Evolutionary conservation across 2,888 invertebrate genomes (phyloP), one percentile per base, ranked within the genome.

Genomic region (Toxonevra muliebris): DNA sequence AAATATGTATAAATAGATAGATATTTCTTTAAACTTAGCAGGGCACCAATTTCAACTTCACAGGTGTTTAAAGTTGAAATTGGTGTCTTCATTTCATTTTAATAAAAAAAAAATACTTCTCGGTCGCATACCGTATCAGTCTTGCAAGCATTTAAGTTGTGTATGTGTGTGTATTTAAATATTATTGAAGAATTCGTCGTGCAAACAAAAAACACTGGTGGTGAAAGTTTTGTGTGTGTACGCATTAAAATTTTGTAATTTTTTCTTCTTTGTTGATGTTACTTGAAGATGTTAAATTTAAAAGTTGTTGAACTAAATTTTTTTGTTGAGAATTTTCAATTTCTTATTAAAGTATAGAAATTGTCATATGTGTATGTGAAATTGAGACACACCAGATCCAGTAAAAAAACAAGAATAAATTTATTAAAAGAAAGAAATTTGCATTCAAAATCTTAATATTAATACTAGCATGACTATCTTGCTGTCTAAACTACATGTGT

Each of bases 221-320:
- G 80, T 74, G 79, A 79, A 79, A 80, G 79, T 74, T 74, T 71
- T 67, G 71, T 57, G 62, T 53, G 61, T 70, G 66, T 43, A 61
- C 48, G 48, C 57, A 41, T 42, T 66, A 61, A 19, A 53, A 71
- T 64, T 48, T 48, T 13, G 13, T n/a, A 48, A 48, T 11, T 48
- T 15, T n/a, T 3, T n/a, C 48, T 48, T 30, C 30, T 30, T 30
- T 30, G 30, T 30, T 30, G 30, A 30, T 30, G 30, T 30, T 30
- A 30, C 30, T 63, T 65, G 45, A 43, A 48, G 13, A 43, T 4
- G 41, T 59, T 4, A 20, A 5, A 13, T 20, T 13, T 8, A 13
- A 15, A 48, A 15, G 48, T 15, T 15, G 48, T 48, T 10, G 48
- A 13, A 12, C 12, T 20, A 15, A n/a, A 15, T 48, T 10, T 9